These are phyloP conservation scores for Petromus typicus DNA, from an alignment of 2,113 vertebrate species.

Conservation along the genomic window DNA sequence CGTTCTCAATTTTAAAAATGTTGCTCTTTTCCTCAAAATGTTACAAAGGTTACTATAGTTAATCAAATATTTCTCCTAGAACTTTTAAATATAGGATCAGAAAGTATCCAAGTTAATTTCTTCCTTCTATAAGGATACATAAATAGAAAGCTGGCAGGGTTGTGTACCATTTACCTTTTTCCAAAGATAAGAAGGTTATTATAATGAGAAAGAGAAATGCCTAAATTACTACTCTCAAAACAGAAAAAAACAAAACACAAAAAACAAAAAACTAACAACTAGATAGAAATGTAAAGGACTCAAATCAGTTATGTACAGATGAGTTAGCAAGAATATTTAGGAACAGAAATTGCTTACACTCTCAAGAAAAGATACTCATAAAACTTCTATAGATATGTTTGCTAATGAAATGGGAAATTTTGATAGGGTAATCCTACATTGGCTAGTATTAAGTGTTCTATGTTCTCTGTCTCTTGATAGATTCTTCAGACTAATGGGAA, in stretches of 20 bases:
- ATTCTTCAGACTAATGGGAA: not conserved
- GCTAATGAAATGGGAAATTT: not conserved
- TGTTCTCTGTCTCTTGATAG: not conserved
- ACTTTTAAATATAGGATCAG: not conserved
- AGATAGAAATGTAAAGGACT: not conserved
- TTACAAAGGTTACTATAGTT: not conserved
- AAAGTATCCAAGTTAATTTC: not conserved
- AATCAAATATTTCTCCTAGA: not conserved
- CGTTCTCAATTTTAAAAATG: conserved; percentile 42
- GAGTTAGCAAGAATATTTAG: conserved; percentile 4
- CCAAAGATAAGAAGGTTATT: not conserved
- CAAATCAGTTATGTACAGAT: not conserved
- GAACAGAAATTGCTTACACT: not conserved
- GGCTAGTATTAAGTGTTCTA: not conserved
- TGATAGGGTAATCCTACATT: not conserved
- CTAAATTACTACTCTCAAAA: not conserved
- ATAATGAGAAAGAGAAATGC: not conserved
- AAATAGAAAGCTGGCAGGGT: not conserved
- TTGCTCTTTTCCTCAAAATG: not conserved
- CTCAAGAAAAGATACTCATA: not conserved
- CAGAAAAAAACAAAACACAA: not conserved
- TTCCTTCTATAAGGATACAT: not conserved
- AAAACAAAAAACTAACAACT: not conserved
- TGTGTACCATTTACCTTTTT: not conserved
- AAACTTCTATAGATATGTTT: not conserved